Conservation (phyloP, 2,113 vertebrate genomes). For the Ameiurus melas region DNA sequence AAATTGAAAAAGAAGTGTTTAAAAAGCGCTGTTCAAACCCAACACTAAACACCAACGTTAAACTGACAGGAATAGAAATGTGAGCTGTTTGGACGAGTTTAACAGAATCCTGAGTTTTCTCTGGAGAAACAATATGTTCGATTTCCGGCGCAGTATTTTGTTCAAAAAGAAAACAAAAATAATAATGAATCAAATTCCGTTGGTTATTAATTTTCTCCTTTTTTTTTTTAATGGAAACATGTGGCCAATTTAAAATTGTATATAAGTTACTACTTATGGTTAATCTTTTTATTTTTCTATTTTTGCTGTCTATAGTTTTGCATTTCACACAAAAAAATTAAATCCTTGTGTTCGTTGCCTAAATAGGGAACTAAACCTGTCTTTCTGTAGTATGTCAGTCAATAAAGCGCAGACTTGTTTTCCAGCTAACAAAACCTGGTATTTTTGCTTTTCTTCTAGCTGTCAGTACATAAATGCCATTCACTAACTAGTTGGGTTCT, state of each 20-base stretch:
- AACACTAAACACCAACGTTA: constrained; percentile 16
- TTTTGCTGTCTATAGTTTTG: constrained; percentile 79
- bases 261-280: constrained; percentile 46
- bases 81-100: not conserved
- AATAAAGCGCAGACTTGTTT: constrained; percentile 98
- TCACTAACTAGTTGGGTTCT: constrained; percentile 28
- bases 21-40: constrained; percentile 13
- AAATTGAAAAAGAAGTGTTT: constrained; percentile 22
- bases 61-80: not conserved
- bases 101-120: not conserved
- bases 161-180: constrained; percentile 11
- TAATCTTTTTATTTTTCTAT: not conserved
- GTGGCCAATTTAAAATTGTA: constrained; percentile 83
- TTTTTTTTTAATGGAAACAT: constrained; percentile 57
- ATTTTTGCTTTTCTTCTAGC: constrained; percentile 86
- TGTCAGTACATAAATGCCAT: constrained; percentile 67
- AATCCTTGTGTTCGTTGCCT: constrained; percentile 91
- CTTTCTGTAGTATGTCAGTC: constrained; percentile 92
- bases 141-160: constrained; percentile 20
- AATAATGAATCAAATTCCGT: not conserved
- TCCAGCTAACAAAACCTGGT: constrained; percentile 89
- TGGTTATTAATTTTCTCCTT: not conserved
- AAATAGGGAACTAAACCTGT: constrained; percentile 95
- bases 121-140: constrained; percentile 6
- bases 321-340: constrained; percentile 79